Evolutionary conservation across 2,113 vertebrate species (phyloP).

Genomic region (Petroica traversi): DNA sequence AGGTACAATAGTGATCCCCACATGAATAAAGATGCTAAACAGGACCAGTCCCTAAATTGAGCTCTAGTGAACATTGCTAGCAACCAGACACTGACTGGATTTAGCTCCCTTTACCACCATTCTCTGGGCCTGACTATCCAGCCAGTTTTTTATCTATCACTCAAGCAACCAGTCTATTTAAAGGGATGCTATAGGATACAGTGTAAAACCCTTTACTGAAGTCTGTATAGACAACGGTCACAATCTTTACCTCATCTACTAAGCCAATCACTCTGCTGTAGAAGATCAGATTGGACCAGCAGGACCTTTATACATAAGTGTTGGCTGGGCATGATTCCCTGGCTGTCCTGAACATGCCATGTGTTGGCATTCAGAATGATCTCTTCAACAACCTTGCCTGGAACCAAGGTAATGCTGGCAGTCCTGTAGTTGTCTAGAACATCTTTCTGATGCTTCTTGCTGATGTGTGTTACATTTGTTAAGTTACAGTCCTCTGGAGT

Average conservation of each 20-base stretch:
- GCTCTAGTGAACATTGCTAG: no score
- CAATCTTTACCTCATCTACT: not conserved
- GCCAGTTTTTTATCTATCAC: not conserved
- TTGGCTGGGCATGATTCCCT: not conserved
- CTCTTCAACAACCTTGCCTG: not conserved
- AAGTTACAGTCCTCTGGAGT: no score
- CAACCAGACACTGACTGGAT: fast-evolving
- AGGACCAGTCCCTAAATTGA: not conserved
- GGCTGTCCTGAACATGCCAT: no score
- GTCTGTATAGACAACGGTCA: not conserved
- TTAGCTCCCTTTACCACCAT: not conserved
- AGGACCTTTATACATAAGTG: not conserved
- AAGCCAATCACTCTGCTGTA: not conserved
- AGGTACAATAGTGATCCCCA: not conserved
- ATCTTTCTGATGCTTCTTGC: not conserved
- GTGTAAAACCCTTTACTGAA: not conserved
- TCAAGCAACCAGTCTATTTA: not conserved
- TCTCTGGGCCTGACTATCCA: not conserved
- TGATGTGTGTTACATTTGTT: not conserved
- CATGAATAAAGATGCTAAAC: not conserved
- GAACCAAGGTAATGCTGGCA: not conserved
- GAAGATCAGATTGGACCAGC: not conserved
- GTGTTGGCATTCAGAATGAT: not conserved
- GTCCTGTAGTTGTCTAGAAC: no score
- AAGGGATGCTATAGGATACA: not conserved